These are phyloP conservation scores for Mungos mungo DNA, from an alignment of 2,113 vertebrate genomes.

Conservation along the genomic window DNA sequence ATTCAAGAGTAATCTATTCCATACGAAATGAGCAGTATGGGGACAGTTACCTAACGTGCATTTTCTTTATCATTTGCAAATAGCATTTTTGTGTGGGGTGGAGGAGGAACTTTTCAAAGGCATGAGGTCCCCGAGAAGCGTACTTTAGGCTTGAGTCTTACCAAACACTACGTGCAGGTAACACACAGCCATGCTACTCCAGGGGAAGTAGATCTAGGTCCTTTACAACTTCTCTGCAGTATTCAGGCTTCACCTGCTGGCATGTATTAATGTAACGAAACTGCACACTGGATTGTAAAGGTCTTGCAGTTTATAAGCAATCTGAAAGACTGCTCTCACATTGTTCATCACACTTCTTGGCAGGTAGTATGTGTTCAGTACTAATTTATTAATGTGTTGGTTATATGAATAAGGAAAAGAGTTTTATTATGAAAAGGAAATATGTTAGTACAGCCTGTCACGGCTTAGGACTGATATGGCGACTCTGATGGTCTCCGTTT, in stretches of 20 bases:
- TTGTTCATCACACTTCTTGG: background rate
- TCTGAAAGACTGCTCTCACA: background rate
- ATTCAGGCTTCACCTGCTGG: background rate
- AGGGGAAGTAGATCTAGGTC: background rate
- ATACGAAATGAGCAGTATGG: slow-evolving; percentile 6
- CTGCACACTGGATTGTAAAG: background rate
- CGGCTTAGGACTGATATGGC: background rate
- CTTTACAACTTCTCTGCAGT: background rate
- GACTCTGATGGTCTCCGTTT: background rate
- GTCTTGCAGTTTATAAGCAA: background rate
- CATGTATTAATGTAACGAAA: background rate
- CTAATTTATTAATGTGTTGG: background rate
- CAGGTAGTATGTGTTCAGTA: background rate
- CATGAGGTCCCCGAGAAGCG: background rate
- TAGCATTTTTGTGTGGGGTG: background rate
- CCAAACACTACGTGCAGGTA: background rate
- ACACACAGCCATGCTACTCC: background rate
- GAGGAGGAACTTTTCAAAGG: background rate
- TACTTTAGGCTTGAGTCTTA: background rate
- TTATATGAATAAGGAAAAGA: background rate
- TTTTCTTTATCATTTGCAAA: slow-evolving; percentile 42
- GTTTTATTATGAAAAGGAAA: background rate
- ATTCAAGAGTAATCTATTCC: background rate
- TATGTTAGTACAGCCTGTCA: background rate
- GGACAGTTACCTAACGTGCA: background rate